Base-by-base conservation (phyloP, 2,888 invertebrate species). In the Parochlus steinenii region DNA sequence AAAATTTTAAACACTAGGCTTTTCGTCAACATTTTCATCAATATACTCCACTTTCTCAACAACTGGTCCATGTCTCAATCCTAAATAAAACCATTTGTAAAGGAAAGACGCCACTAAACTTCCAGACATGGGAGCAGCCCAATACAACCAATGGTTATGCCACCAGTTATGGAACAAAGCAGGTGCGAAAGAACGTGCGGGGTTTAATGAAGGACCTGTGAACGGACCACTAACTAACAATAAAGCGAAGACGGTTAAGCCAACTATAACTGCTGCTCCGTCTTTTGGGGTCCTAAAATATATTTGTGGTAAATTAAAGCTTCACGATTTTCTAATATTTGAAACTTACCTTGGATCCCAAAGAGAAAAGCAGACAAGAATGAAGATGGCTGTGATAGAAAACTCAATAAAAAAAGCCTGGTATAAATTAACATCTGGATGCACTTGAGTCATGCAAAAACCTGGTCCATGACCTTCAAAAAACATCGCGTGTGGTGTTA, bases 361-460 rank as follows among this genome's bases (percentile, higher is more conserved):
- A 8, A 76, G 60, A 1, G 71, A 71, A 48, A 77, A 78, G 39
- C 70, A 69, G 11, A 80, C 61, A 28, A 80, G 60, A 27, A 71
- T 64, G 12, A 83, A 57, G 1, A 73, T 61, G 3, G 63, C 59
- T 0, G 81, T 75, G 16, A 74, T 62, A 0, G 73, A 48, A n/a
- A 68, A 61, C 54, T 82, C 82, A 37, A 74, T 61, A 6, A 62
- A 56, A 5, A 78, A 47, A 3, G 67, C 70, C 54, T 77, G 65
- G 10, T 52, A 47, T 2, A 50, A 44, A 1, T 55, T 57, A 7
- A 70, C 48, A 2, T 56, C 55, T 0, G 52, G 47, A 45, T 65
- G 61, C 0, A 69, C 62, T 7, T 57, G 47, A 0, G 75, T 74
- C 14, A 65, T 60, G 48, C 76, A 76, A 6, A 72, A 54, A 4